A percentile compares a stretch with the other conserved stretches of the same genome.
These are phyloP conservation scores for Pseudopodoces humilis DNA, from an alignment of 2,113 vertebrate genomes.

Conservation along the genomic window DNA sequence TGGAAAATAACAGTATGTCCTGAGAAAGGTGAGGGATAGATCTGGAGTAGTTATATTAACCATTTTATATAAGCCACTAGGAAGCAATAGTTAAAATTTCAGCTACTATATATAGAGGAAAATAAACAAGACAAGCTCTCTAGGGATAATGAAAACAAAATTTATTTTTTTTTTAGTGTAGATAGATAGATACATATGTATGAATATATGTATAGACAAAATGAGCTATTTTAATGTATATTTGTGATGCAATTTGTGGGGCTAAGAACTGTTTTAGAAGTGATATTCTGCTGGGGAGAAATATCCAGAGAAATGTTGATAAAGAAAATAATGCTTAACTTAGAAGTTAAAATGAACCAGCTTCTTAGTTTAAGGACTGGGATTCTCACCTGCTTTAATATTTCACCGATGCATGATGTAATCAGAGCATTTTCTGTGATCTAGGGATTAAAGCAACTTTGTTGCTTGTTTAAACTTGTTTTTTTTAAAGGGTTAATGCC, in stretches of 20 bases:
- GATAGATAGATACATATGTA: no score
- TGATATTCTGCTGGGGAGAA: not conserved
- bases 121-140: not conserved
- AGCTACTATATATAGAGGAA: not conserved
- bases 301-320: not conserved
- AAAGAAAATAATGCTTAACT: not conserved
- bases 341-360: not conserved
- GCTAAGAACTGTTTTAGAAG: not conserved
- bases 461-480: not conserved
- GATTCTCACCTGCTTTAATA: not conserved
- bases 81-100: not conserved
- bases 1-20: not conserved
- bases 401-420: not conserved
- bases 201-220: not conserved
- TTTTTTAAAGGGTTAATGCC: not conserved
- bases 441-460: not conserved
- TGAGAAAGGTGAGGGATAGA: not conserved
- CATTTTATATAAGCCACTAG: not conserved
- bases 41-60: not conserved
- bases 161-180: not conserved
- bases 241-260: not conserved
- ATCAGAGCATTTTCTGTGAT: not conserved
- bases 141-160: not conserved
- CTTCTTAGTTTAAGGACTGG: not conserved
- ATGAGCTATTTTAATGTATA: not conserved